Conservation (phyloP, 2,888 invertebrate species). For the Coremacera marginata region DNA sequence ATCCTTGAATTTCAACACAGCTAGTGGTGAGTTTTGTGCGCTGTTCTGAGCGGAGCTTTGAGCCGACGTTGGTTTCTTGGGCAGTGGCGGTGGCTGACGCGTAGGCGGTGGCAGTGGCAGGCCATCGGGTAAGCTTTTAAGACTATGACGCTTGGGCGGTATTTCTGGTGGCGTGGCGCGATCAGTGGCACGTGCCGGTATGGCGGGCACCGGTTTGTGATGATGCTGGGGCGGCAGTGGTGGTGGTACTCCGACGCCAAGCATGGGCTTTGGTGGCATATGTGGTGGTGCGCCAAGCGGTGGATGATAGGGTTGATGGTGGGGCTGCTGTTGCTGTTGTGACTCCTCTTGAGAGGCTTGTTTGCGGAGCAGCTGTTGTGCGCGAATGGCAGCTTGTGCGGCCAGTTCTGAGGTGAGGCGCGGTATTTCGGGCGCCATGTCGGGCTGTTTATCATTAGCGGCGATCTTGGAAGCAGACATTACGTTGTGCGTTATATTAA, state of each 20-base stretch:
- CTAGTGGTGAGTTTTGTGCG: constrained; percentile 66
- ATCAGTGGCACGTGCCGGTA: constrained; percentile 66
- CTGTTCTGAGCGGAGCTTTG: constrained; percentile 63
- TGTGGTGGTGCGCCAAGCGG: constrained; percentile 49
- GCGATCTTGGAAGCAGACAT: constrained; percentile 10
- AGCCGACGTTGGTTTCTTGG: constrained; percentile 66
- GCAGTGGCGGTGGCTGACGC: constrained; percentile 67
- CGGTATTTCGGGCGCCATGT: constrained; percentile 67
- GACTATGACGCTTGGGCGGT: constrained; percentile 67
- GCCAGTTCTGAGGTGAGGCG: constrained; percentile 68
- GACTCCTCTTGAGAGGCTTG: constrained; percentile 60
- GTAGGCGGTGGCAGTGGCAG: constrained; percentile 60
- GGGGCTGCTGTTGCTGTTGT: constrained; percentile 39
- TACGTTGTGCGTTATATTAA: neutral
- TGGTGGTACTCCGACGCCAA: constrained; percentile 50
- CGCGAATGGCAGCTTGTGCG: constrained; percentile 67
- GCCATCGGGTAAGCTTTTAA: constrained; percentile 65
- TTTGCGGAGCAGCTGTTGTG: constrained; percentile 66
- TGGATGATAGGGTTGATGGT: constrained; percentile 21
- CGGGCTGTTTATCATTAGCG: constrained; percentile 55
- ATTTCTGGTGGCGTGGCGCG: constrained; percentile 68
- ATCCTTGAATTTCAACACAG: constrained; percentile 63
- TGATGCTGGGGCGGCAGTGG: constrained; percentile 57
- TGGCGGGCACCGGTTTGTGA: constrained; percentile 65
- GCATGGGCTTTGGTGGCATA: constrained; percentile 50